Conservation (phyloP, 2,888 invertebrate genomes). For the Melinopterus prodromus region DNA sequence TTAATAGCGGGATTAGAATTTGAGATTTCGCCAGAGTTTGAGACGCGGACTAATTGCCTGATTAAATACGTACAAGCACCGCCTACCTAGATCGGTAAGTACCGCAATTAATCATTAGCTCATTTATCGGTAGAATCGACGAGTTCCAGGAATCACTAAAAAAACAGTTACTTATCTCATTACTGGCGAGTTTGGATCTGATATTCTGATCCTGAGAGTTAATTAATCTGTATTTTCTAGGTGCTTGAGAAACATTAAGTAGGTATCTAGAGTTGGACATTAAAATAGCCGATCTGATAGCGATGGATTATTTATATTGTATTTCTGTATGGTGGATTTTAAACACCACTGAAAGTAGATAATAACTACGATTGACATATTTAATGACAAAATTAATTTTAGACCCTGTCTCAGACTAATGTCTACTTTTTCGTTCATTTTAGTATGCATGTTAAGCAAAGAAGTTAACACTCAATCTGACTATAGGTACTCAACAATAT, state of each 20-base stretch:
- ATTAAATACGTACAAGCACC: neutral
- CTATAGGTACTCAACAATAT: too few species aligned
- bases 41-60: neutral
- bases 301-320: neutral
- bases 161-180: neutral
- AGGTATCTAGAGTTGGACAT: neutral
- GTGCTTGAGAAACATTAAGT: neutral
- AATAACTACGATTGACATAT: too few species aligned
- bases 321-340: neutral
- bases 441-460: too few species aligned
- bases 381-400: too few species aligned
- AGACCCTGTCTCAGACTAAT: too few species aligned
- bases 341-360: neutral
- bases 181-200: neutral
- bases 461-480: too few species aligned
- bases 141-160: neutral
- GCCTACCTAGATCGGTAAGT: conserved; percentile 4
- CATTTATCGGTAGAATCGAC: neutral
- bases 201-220: neutral
- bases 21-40: neutral
- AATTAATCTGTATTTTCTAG: neutral
- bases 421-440: too few species aligned
- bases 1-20: neutral
- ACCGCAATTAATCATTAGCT: neutral
- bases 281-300: neutral